phyloP scores from a whole-genome alignment of 2,797 vertebrate species.

The Lagorchestes hirsutus region DNA sequence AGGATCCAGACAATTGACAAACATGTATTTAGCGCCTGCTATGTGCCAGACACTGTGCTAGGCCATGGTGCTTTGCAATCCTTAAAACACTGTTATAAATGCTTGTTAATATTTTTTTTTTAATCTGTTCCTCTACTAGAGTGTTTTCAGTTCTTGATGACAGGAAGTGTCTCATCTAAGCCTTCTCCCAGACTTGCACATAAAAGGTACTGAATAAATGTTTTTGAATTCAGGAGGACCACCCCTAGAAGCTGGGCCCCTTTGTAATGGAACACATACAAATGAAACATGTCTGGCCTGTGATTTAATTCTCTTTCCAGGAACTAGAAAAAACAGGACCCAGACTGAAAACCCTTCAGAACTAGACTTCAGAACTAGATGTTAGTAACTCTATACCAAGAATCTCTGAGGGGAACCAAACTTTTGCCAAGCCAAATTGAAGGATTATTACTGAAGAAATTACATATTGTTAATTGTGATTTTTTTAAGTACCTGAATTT shows the following conservation, averaged over 20 bases:
- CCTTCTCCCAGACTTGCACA: background rate
- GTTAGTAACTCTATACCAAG: constrained; percentile 4
- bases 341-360: background rate
- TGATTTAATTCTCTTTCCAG: background rate
- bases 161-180: background rate
- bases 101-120: background rate
- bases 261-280: background rate
- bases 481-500: constrained; percentile 32
- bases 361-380: background rate
- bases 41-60: background rate
- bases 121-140: background rate
- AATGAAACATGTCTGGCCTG: background rate
- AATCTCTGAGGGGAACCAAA: constrained; percentile 13
- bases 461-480: constrained; percentile 9
- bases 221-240: background rate
- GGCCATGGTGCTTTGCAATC: background rate
- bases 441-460: constrained; percentile 14
- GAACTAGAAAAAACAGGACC: background rate
- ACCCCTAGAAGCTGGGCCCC: background rate
- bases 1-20: background rate
- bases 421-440: constrained; percentile 18
- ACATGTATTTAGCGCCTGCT: background rate
- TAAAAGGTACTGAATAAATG: background rate
- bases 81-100: background rate
- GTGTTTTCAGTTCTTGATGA: background rate